Base-by-base conservation (phyloP, 2,113 vertebrate genomes). In the Hylia prasina region DNA sequence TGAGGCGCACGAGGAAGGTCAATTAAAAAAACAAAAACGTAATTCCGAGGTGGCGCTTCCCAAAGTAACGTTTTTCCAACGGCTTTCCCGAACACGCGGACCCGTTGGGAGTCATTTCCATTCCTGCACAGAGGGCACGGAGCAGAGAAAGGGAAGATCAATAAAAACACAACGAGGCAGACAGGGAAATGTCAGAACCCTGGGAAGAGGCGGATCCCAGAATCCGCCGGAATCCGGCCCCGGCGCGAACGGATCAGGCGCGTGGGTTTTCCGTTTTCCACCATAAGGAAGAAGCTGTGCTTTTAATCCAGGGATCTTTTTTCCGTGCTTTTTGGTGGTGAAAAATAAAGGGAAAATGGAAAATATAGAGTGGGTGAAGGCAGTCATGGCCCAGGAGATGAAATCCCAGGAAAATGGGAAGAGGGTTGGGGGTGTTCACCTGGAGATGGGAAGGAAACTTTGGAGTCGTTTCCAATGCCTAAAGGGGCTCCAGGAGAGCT, bases 151-250 rank as follows among this genome's bases (percentile, higher is more conserved):
- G n/a, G 76, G 77, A 70, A 68, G 65, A 94, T 92, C 91, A 12
- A 96, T 92, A 90, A 70, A 77, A 95, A 93, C 1, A 37, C 94
- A 82, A 48, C 7, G 53, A 94, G 87, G 94, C 82, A 35, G 78
- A 33, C 15, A 65, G 87, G 69, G 79, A 82, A 92, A 85, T 42
- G 82, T n/a, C 89, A 82, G 37, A 47, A 60, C 76, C 88, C 77
- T 21, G 2, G 87, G 69, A 88, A 93, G 45, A 77, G 86, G 65
- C 17, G 9, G 64, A 75, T 51, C 23, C 15, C 44, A 19, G 44
- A 10, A 45, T 45, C 44, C 19, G 44, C 16, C 0, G 0, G 48
- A 31, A 19, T 37, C 66, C 16, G 25, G 28, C 40, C 8, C 2
- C 23, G 58, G 73, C 4, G 20, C n/a, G 5, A 75, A 89, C 1